Evolutionary conservation across 2,797 vertebrate genomes (phyloP), one percentile per base, ranked within the genome.

Genomic region (Lacerta agilis): DNA sequence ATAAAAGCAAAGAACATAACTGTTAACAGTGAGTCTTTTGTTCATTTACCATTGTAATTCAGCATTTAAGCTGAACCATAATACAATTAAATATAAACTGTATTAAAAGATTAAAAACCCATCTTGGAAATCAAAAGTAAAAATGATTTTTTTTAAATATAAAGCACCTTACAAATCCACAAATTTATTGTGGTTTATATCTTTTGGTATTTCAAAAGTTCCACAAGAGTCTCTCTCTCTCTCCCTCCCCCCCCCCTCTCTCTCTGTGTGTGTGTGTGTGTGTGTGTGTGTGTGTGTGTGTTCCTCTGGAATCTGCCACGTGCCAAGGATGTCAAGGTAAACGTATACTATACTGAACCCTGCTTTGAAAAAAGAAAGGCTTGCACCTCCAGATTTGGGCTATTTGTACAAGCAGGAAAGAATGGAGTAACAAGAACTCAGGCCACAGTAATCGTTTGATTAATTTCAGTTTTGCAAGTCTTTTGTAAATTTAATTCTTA

Each of bases 11-110:
- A 3, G 80, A 88, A 90, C 90, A 67, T 84, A 86, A 93, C 88
- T 93, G 88, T 25, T 23, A 85, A 88, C 84, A 86, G 58, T 92
- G 8, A 41, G 79, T 78, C 41, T 86, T 71, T 79, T 66, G 45
- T 81, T 91, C 83, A 61, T 84, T 93, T 89, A 89, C 88, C 87
- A 82, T 36, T 71, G 82, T 88, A 89, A 86, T 73, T 90, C 84
- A 88, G 64, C 27, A 58, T 13, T 49, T 27, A 72, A 87, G 33
- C 7, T 64, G 33, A 77, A 77, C 2, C 67, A 17, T 41, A 87
- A 87, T 41, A 80, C 17, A 72, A 72, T 15, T 72, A 64, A 85
- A 13, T 13, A 45, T 23, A 73, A 84, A 78, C 2, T 25, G 6
- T 8, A n/a, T 73, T 38, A 64, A 43, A 61, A 88, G 38, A 7